Evolutionary conservation across 53 echinoderm and acorn worm genomes (phyloP).

Genomic region (Crossaster papposus): DNA sequence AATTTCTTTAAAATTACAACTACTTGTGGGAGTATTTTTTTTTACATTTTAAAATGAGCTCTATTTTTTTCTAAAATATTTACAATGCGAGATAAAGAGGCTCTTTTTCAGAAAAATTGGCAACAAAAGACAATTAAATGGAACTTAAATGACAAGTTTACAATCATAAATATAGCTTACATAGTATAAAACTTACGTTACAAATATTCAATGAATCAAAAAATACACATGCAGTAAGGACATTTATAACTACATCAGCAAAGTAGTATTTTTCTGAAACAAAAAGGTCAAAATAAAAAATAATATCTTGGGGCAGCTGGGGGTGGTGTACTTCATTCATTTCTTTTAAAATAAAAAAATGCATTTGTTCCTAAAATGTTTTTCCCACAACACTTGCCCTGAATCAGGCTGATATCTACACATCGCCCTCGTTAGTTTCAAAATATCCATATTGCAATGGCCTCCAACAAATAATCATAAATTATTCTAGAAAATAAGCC

Average conservation of each 20-base stretch:
- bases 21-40: conserved; percentile 43
- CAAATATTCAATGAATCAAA: conserved; percentile 37
- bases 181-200: conserved; percentile 60
- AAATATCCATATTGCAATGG: conserved; percentile 40
- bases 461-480: conserved; percentile 40
- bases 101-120: conserved; percentile 38
- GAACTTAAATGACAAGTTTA: conserved; percentile 43
- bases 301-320: not conserved
- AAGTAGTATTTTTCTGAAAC: not conserved
- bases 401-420: not conserved
- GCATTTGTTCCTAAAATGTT: conserved; percentile 19
- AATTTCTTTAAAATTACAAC: conserved; percentile 53
- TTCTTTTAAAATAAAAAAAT: not conserved
- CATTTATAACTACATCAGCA: not conserved
- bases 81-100: conserved; percentile 61
- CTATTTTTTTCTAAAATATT: conserved; percentile 62
- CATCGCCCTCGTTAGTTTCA: conserved; percentile 42
- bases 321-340: not conserved
- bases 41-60: conserved; percentile 65
- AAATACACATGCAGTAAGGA: not conserved
- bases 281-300: not conserved
- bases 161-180: conserved; percentile 58
- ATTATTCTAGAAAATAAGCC: conserved; percentile 43
- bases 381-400: not conserved
- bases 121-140: conserved; percentile 60